phyloP scores from a whole-genome alignment of 2,113 vertebrate species.

The Psittacus erithacus region DNA sequence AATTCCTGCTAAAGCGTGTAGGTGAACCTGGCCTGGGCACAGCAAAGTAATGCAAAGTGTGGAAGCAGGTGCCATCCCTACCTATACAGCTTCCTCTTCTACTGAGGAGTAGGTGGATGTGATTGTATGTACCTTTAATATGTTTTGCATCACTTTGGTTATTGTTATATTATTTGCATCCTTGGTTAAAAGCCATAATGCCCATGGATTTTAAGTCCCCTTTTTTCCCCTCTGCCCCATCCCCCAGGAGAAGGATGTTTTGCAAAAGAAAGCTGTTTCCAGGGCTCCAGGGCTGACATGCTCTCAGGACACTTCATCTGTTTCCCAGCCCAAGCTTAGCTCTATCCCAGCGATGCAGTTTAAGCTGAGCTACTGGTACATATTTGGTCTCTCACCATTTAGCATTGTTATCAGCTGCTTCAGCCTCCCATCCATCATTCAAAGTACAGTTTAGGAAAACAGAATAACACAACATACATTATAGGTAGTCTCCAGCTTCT shows the following conservation, averaged over 20 bases:
- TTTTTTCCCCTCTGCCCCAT: neutral
- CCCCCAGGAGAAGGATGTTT: neutral
- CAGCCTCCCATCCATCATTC: conserved; percentile 33
- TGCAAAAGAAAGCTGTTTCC: neutral
- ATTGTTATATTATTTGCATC: neutral
- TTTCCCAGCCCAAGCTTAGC: neutral
- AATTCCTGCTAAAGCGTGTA: accelerated
- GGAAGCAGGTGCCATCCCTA: neutral
- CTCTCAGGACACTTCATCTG: conserved; percentile 44
- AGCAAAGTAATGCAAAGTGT: neutral
- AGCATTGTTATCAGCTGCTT: conserved; percentile 58
- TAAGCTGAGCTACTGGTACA: conserved; percentile 15
- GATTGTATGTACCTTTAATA: neutral
- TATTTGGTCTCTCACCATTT: conserved; percentile 59
- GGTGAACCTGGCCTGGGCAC: neutral
- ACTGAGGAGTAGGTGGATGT: neutral
- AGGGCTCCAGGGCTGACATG: neutral
- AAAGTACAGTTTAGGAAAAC: conserved; percentile 30
- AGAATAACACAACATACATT: conserved; percentile 55
- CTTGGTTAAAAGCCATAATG: neutral
- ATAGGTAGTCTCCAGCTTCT: conserved; percentile 29
- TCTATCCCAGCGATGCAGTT: neutral
- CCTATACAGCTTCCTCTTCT: neutral
- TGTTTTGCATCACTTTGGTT: neutral
- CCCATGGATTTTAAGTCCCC: neutral